Evolutionary conservation across 64 coral and sea anemone species (phyloP), one percentile per base, ranked within the genome.

Genomic region (Actinia tenebrosa): DNA sequence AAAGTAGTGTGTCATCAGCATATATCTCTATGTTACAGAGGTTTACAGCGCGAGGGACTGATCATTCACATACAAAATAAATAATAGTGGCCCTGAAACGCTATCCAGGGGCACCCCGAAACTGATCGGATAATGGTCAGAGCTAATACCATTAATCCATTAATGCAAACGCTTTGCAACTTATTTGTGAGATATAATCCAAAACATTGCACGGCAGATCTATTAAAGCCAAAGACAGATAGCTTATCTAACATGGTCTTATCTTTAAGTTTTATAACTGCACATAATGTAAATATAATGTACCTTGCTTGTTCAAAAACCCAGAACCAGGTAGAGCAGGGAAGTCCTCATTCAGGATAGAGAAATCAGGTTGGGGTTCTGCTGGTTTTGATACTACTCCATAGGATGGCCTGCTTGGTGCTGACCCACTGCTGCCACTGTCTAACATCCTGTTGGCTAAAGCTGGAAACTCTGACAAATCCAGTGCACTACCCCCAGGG

Each of bases 351-450:
- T 94, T 98, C 3, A 92, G 92, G 69, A 98, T 98, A 18, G 96
- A 94, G 27, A 98, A 98, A 47, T 98, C 96, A 11, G 96, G 93
- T 53, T 86, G 89, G 20, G 96, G 96, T 56, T 98, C 96, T 16
- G 90, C 92, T 80, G 92, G 96, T 88, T 98, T 98, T 62, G 96
- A 98, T 64, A 98, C 96, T 69, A 98, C 89, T 80, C 96, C 96
- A 75, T 93, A 93, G 22, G 79, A 78, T 42, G 87, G 91, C 71
- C 91, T 88, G 64, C 90, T 87, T 1, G 90, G 85, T 26, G 90
- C 84, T 60, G 84, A 82, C 69, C 85, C 80, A 45, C 79, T 79
- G 64, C 90, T 84, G 20, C 89, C 89, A 78, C 85, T 87, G 16
- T 90, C 84, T 16, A 86, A 44, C 20, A 89, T 89, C 43, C 92